Conservation (phyloP, 2,888 invertebrate species). For the Bruchidius siliquastri region DNA sequence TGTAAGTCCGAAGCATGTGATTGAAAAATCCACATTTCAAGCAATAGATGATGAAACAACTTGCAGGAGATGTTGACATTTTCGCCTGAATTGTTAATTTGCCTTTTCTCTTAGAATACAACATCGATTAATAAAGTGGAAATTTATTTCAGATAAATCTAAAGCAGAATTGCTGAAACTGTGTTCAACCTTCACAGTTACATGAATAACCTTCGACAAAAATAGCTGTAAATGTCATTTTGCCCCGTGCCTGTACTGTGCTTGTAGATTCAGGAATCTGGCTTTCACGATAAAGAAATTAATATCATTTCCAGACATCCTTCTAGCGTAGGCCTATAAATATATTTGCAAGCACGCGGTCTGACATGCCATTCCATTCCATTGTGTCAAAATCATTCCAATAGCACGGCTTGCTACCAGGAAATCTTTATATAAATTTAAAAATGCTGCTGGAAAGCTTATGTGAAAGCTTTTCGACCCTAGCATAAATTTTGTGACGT, state of each 20-base stretch:
- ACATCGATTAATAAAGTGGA: no score
- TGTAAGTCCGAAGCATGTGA: no score
- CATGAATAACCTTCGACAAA: neutral
- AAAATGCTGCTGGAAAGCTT: slow-evolving; percentile 16
- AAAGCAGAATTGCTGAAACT: no score
- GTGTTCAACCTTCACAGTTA: no score
- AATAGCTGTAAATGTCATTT: neutral
- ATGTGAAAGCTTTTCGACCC: slow-evolving; percentile 22
- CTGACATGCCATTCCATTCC: slow-evolving; percentile 11
- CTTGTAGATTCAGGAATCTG: neutral
- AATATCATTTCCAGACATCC: neutral
- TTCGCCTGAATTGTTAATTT: no score
- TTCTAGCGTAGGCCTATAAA: neutral
- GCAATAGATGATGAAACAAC: no score
- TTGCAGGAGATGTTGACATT: no score
- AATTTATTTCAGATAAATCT: no score
- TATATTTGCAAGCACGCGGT: neutral
- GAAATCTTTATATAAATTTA: slow-evolving; percentile 19
- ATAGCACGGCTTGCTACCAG: slow-evolving; percentile 4
- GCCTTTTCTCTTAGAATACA: no score
- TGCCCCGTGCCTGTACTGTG: neutral
- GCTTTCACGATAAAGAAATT: neutral
- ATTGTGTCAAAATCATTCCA: slow-evolving; percentile 17
- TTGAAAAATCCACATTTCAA: no score
- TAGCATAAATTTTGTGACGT: slow-evolving; percentile 20